phyloP scores from a whole-genome alignment of 2,888 invertebrate species.

The Sinelater perroti region DNA sequence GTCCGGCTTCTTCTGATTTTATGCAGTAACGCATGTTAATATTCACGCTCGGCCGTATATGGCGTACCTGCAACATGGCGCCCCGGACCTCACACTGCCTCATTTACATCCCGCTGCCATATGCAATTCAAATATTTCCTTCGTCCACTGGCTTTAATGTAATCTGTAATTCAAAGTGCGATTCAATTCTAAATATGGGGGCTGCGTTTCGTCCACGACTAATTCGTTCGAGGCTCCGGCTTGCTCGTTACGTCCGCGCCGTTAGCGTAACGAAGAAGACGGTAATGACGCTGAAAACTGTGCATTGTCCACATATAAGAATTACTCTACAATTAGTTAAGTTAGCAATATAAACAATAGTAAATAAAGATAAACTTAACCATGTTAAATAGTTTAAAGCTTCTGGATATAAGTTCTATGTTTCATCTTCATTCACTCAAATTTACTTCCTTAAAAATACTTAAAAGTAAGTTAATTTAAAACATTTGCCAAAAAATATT shows the following conservation, averaged over 20 bases:
- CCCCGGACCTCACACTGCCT: conserved; percentile 55
- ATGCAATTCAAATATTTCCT: conserved; percentile 49
- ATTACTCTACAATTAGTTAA: too few species aligned
- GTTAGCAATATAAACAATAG: background rate
- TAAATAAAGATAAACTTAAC: background rate
- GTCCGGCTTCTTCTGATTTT: conserved; percentile 26
- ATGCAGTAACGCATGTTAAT: conserved; percentile 50
- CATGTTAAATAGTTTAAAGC: too few species aligned
- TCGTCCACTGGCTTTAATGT: conserved; percentile 44
- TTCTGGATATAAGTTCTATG: too few species aligned
- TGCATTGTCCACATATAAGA: too few species aligned
- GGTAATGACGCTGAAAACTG: too few species aligned
- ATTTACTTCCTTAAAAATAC: too few species aligned
- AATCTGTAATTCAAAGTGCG: conserved; percentile 52
- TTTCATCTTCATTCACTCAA: too few species aligned
- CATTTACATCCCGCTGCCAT: conserved; percentile 44
- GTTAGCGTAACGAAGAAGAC: too few species aligned
- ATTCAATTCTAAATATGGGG: conserved; percentile 30
- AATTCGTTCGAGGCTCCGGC: conserved; percentile 8
- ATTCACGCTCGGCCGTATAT: conserved; percentile 56
- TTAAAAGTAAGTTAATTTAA: too few species aligned
- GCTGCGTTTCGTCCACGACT: conserved; percentile 8
- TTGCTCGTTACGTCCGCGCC: background rate
- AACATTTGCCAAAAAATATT: too few species aligned
- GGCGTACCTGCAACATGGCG: conserved; percentile 55